These are phyloP conservation scores for Toxotes chatareus DNA, from an alignment of 2,113 vertebrate genomes.

Conservation along the genomic window DNA sequence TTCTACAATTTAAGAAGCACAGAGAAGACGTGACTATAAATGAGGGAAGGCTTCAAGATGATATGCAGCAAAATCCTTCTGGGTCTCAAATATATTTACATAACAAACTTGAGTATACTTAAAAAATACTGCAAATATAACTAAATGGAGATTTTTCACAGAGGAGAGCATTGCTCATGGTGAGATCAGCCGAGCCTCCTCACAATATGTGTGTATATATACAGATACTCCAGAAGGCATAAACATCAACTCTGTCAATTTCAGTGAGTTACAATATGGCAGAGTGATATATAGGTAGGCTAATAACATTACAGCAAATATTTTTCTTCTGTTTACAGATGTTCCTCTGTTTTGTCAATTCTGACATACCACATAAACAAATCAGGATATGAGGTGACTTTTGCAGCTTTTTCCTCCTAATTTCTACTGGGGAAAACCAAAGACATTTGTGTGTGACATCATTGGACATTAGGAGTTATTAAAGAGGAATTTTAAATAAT, in stretches of 20 bases:
- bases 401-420: too few relatives aligned
- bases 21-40: neutral
- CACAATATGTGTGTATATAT: neutral
- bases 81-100: neutral
- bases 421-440: neutral
- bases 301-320: neutral
- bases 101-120: neutral
- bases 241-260: neutral
- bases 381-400: neutral
- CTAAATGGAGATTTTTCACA: slow-evolving; percentile 18
- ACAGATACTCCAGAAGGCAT: neutral
- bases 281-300: slow-evolving; percentile 11
- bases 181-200: neutral
- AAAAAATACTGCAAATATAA: neutral
- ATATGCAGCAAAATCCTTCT: neutral
- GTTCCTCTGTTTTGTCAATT: neutral
- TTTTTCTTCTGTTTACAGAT: neutral
- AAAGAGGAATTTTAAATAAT: slow-evolving; percentile 73
- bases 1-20: neutral
- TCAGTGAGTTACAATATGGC: neutral
- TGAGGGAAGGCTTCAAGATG: neutral
- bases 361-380: neutral
- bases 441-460: slow-evolving; percentile 5
- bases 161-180: neutral
- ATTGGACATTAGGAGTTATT: slow-evolving; percentile 35